Conservation (phyloP, 92 coral and sea anemone species). For the Blastomussa wellsi region DNA sequence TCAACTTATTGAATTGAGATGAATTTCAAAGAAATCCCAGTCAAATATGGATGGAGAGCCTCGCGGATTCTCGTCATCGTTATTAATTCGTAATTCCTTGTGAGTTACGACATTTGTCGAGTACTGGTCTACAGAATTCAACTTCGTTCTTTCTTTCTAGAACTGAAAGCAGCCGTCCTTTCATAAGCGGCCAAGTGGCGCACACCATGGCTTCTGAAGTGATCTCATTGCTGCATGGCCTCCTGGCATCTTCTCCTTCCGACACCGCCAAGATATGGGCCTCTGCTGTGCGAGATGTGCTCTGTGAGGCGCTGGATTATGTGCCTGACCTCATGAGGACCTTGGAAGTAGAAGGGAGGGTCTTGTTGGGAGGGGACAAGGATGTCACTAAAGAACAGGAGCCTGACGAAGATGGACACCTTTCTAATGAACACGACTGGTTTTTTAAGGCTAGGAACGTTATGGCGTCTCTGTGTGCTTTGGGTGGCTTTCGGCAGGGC, state of each 20-base stretch:
- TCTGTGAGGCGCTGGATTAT: conserved; percentile 74
- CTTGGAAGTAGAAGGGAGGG: conserved; percentile 68
- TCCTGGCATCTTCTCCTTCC: conserved; percentile 59
- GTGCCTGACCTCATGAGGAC: conserved; percentile 70
- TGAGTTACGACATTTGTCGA: not conserved
- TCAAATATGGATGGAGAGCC: not conserved
- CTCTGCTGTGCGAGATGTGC: conserved; percentile 75
- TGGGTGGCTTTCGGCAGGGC: conserved; percentile 88
- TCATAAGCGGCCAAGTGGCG: conserved; percentile 93
- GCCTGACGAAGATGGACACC: conserved; percentile 44
- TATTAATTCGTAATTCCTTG: not conserved
- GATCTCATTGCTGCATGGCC: conserved; percentile 77
- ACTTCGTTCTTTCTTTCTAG: conserved; percentile 28
- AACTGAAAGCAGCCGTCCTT: conserved; percentile 81
- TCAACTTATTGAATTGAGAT: not conserved
- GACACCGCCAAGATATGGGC: conserved; percentile 86
- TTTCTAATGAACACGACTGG: conserved; percentile 58
- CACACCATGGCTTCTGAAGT: conserved; percentile 98
- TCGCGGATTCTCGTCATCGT: not conserved
- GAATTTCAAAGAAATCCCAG: not conserved
- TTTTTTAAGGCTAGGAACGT: conserved; percentile 79
- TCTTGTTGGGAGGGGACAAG: conserved; percentile 14
- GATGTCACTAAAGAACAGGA: conserved; percentile 10
- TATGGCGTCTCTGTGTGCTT: conserved; percentile 86
- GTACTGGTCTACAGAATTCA: not conserved